These are phyloP conservation scores for Brachyrhaphis roseni DNA, from an alignment of 2,797 vertebrate species.

Conservation along the genomic window DNA sequence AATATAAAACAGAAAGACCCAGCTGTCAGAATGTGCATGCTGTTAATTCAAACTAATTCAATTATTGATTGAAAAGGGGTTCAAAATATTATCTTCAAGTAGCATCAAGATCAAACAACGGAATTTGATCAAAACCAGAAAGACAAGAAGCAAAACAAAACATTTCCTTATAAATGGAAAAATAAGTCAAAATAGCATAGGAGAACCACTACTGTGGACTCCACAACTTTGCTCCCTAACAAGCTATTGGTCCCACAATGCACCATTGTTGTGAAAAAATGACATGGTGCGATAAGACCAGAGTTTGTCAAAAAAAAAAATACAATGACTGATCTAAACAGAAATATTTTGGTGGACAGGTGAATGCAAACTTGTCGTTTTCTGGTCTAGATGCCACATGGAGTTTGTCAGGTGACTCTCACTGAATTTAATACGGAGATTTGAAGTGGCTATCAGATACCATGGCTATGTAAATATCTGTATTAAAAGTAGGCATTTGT, in stretches of 20 bases:
- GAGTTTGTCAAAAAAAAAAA: not conserved
- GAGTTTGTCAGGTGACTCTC: not conserved
- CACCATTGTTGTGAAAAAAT: not conserved
- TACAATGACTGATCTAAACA: not conserved
- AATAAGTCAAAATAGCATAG: not conserved
- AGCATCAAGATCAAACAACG: not conserved
- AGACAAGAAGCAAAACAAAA: not conserved
- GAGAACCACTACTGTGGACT: no score
- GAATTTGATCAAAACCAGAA: not conserved
- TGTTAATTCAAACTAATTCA: not conserved
- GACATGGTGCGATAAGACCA: not conserved
- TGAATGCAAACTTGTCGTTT: not conserved
- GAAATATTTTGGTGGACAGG: not conserved
- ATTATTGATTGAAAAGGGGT: not conserved
- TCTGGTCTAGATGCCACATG: not conserved
- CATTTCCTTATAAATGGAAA: not conserved
- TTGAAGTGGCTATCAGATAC: not conserved
- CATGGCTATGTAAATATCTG: not conserved
- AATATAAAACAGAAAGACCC: not conserved
- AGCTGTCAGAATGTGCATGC: not conserved
- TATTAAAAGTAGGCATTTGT: not conserved
- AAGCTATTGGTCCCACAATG: not conserved
- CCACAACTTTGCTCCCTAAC: not conserved
- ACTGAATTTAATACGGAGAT: no score
- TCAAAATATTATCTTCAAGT: not conserved